Base-by-base conservation (phyloP, 1,140 invertebrate genomes). In the Pseudachorutes palmiensis region DNA sequence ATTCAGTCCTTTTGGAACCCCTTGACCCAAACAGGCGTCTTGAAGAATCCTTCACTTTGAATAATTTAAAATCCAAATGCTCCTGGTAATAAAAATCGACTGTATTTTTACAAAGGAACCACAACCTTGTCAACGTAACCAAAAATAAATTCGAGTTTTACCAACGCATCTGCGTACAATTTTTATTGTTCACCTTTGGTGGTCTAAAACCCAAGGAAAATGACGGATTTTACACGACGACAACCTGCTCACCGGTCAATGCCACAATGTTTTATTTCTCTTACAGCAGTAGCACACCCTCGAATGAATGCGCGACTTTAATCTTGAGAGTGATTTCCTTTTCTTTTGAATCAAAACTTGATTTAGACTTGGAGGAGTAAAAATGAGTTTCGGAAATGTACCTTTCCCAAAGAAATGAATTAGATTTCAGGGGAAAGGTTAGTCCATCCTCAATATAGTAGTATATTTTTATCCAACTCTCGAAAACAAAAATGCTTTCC, bases 361-460 rank as follows among this genome's bases (percentile, higher is more conserved):
- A 19, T 9, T 19, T 41, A 5, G 36, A 41, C 5, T 41, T 41
- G 36, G 36, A 9, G 36, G 19, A 41, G 36, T 41, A 19, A 41
- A 33, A 63, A 63, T 63, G 61, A 45, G 61, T 45, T 63, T 33
- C 61, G 61, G 61, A 63, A 63, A 45, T 41, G 61, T 63, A 33
- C 29, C 36, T 63, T 63, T 24, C 22, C 59, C 30, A 28, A 5
- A 12, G 29, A 30, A 61, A 30, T 63, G 19, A 19, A 31, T 12
- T 63, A 63, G 36, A 63, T 14, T 63, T 60, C 9, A 48, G 62
- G 33, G 28, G 33, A 24, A 66, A 41, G 45, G 64, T 31, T 57
- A 66, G 64, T 58, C 33, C 49, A 66, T 66, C 59, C 59, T 59
- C 64, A 66, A 66, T 68, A 62, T 68, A n/a, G n/a, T n/a, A n/a